These are phyloP conservation scores for Lucilia cuprina DNA, from an alignment of 1,140 invertebrate genomes.

Conservation along the genomic window DNA sequence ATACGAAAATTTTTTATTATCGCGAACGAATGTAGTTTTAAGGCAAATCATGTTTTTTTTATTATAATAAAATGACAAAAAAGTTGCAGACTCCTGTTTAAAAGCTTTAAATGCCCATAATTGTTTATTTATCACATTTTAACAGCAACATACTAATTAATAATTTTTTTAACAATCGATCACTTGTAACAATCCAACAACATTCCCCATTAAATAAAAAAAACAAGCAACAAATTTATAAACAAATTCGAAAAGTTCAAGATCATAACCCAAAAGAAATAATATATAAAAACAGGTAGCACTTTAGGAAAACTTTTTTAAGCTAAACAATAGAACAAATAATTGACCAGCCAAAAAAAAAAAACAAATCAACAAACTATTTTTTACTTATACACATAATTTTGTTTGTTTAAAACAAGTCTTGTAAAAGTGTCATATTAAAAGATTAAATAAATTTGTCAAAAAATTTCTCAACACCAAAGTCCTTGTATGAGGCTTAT, in stretches of 20 bases:
- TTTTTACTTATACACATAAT: background rate
- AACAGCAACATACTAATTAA: background rate
- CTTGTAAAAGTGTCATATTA: background rate
- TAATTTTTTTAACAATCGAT: background rate
- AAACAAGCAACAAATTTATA: background rate
- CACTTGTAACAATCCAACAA: background rate
- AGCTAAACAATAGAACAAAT: background rate
- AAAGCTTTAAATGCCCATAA: background rate
- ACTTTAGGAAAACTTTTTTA: background rate
- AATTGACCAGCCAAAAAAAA: background rate
- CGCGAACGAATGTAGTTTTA: no score
- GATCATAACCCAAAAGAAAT: background rate
- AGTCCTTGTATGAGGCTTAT: background rate
- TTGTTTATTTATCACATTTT: background rate
- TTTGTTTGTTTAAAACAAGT: background rate
- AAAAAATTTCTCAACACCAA: background rate
- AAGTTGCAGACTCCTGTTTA: background rate
- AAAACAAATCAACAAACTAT: background rate
- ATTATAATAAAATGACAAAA: background rate
- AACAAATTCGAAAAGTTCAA: background rate
- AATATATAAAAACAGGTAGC: background rate
- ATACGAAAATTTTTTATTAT: no score
- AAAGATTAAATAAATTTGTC: conserved; percentile 21
- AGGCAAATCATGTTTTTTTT: no score
- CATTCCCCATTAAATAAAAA: background rate